Evolutionary conservation across 2,113 vertebrate species (phyloP).

Genomic region (Bos javanicus): DNA sequence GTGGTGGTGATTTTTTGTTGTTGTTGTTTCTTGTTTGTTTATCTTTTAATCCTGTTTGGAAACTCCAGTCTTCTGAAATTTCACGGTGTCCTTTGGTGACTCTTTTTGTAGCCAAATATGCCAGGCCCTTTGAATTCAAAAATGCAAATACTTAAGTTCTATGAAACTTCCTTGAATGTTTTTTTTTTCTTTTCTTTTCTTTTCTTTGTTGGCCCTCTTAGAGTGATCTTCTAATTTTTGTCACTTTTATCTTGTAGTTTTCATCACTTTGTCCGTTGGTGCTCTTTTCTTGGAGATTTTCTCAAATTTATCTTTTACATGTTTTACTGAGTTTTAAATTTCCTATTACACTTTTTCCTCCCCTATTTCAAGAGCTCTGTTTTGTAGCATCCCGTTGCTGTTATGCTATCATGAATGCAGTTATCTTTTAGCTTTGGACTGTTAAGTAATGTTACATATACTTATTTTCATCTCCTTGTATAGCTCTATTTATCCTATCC

Average conservation of each 20-base stretch:
- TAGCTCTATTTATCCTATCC: background rate
- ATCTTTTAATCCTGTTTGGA: slow-evolving; percentile 13
- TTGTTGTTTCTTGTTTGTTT: background rate
- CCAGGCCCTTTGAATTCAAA: background rate
- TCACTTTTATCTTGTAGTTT: background rate
- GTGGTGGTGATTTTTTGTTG: background rate
- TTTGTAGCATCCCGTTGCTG: background rate
- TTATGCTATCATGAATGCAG: background rate
- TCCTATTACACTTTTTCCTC: background rate
- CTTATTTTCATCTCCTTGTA: background rate
- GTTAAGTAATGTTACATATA: background rate
- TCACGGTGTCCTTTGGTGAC: background rate
- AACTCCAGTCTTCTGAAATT: background rate
- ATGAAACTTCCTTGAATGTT: background rate
- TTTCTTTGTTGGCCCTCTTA: background rate
- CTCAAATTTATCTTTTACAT: background rate
- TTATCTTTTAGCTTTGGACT: background rate
- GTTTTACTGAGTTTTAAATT: background rate
- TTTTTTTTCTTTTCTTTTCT: background rate
- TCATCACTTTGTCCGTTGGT: background rate
- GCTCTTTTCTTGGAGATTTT: background rate
- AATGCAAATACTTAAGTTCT: background rate
- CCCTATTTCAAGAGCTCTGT: background rate
- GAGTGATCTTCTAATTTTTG: background rate
- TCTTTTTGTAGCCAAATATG: background rate